These are phyloP conservation scores for Scaptomyza flava DNA, from an alignment of 2,888 invertebrate species.

Conservation along the genomic window DNA sequence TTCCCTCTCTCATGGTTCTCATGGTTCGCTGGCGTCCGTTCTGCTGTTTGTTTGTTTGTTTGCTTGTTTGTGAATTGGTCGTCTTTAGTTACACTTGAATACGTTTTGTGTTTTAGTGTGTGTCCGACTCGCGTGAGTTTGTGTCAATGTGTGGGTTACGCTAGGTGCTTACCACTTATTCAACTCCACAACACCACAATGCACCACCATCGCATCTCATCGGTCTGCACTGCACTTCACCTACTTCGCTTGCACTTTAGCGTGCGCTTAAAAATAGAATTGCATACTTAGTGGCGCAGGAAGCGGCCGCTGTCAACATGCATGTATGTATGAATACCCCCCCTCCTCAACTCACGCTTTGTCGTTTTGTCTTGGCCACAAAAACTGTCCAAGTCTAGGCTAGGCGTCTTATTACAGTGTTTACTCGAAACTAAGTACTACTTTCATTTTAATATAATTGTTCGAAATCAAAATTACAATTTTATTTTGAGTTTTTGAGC, in stretches of 20 bases:
- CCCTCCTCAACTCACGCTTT: neutral
- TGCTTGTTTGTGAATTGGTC: constrained; percentile 74
- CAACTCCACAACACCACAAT: neutral
- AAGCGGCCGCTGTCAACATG: constrained; percentile 58
- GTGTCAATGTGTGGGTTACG: constrained; percentile 43
- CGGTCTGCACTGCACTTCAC: constrained; percentile 61
- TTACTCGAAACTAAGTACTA: neutral
- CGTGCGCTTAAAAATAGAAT: constrained; percentile 70
- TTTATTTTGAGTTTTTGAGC: too few species aligned
- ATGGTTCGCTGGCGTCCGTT: constrained; percentile 70
- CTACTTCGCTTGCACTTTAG: constrained; percentile 64
- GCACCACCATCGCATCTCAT: constrained; percentile 20
- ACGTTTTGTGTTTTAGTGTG: constrained; percentile 49
- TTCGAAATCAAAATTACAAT: neutral
- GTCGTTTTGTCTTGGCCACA: constrained; percentile 54
- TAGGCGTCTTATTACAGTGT: constrained; percentile 57
- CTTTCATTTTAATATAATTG: neutral
- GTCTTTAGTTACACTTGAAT: constrained; percentile 79
- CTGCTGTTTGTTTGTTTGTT: constrained; percentile 67
- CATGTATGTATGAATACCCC: neutral
- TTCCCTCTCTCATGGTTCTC: constrained; percentile 34
- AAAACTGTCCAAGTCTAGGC: constrained; percentile 54
- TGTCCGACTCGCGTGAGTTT: constrained; percentile 34
- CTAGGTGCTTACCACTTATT: constrained; percentile 40
- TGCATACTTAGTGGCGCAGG: constrained; percentile 79